Evolutionary conservation across 2,888 invertebrate species (phyloP).

Genomic region (Atrina japonica): DNA sequence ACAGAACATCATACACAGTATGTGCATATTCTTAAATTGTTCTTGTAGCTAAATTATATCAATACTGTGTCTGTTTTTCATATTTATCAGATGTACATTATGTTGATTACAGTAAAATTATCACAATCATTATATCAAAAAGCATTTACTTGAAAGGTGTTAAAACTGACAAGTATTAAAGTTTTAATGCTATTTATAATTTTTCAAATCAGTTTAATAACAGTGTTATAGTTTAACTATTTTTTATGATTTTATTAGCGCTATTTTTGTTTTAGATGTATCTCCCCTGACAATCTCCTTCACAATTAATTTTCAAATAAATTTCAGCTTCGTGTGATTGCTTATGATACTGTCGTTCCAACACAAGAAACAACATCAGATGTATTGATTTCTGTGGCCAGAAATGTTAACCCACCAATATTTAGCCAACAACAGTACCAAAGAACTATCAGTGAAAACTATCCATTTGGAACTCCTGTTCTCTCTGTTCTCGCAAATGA

Average conservation of each 20-base stretch:
- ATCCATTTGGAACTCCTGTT: slow-evolving; percentile 52
- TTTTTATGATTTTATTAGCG: background rate
- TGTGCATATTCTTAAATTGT: slow-evolving; percentile 3
- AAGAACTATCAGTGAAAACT: slow-evolving; percentile 51
- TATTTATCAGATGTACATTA: too few relatives aligned
- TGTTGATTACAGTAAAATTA: too few relatives aligned
- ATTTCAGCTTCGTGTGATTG: slow-evolving; percentile 47
- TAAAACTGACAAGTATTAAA: too few relatives aligned
- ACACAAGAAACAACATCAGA: slow-evolving; percentile 48
- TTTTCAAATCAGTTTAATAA: too few relatives aligned
- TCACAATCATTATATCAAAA: too few relatives aligned
- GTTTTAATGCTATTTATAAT: too few relatives aligned
- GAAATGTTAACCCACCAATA: slow-evolving; percentile 50
- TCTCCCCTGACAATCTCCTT: too few relatives aligned
- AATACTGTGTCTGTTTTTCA: too few relatives aligned
- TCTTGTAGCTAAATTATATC: too few relatives aligned
- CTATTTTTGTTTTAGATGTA: background rate
- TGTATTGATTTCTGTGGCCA: slow-evolving; percentile 45
- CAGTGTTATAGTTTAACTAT: background rate
- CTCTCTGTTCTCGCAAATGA: slow-evolving; percentile 59
- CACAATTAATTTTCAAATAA: too few relatives aligned
- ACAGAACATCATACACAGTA: slow-evolving; percentile 55
- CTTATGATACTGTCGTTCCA: slow-evolving; percentile 47
- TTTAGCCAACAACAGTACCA: slow-evolving; percentile 45
- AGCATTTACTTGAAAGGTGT: too few relatives aligned